Conservation (phyloP, 2,797 vertebrate genomes). For the Manis pentadactyla region DNA sequence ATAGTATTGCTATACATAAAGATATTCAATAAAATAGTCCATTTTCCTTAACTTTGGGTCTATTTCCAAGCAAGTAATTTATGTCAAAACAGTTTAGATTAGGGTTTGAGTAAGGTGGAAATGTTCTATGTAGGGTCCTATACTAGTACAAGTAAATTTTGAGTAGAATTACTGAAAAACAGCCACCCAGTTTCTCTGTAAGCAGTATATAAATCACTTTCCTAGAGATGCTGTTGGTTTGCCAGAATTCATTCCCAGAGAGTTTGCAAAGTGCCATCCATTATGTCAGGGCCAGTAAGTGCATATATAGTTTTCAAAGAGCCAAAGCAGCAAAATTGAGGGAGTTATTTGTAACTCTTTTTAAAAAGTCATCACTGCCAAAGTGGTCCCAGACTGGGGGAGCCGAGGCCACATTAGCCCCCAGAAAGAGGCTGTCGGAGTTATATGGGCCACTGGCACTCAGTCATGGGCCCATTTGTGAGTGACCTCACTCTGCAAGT, state of each 20-base stretch:
- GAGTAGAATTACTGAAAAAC: not conserved
- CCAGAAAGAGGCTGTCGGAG: not conserved
- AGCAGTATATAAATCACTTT: not conserved
- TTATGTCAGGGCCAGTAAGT: not conserved
- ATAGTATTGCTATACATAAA: not conserved
- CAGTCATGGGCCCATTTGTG: not conserved
- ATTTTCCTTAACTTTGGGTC: not conserved
- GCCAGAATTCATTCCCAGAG: not conserved
- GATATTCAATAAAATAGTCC: not conserved
- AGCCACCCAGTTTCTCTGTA: not conserved
- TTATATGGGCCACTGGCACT: not conserved
- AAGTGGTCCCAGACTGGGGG: not conserved
- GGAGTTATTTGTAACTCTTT: not conserved
- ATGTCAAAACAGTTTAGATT: not conserved
- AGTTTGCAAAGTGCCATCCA: not conserved
- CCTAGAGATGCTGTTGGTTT: not conserved
- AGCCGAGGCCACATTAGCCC: not conserved
- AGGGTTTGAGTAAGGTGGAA: not conserved
- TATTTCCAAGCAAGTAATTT: not conserved
- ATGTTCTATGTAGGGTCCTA: not conserved
- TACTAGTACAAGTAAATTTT: not conserved
- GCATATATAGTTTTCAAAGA: not conserved
- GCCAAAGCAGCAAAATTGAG: not conserved
- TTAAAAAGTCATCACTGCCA: not conserved
- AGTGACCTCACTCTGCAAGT: not conserved